Evolutionary conservation across 2,888 invertebrate genomes (phyloP), one percentile per base, ranked within the genome.

Genomic region (Cataglyphis rosenhaueri): DNA sequence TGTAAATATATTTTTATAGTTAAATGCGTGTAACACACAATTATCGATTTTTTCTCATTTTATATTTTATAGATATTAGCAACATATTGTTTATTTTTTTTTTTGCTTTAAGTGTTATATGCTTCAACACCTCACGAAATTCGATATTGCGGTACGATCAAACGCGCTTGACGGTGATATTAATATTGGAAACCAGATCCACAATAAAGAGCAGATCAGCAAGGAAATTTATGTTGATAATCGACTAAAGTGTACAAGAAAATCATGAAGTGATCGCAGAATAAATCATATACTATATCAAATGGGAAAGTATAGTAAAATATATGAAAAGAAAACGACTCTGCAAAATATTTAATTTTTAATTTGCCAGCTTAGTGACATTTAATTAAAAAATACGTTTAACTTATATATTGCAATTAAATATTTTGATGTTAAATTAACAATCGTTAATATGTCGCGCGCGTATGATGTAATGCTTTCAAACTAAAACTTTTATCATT

Each of bases 141-240:
- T 84, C 82, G 79, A 75, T 83, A 81, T 74, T 66, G 66, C 61
- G 78, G 78, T 35, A 66, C 59, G 81, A 82, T 89, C 86, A 83
- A 85, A 86, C 81, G 84, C 84, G 75, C 64, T 65, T 48, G 64
- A 64, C 32, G 74, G 21, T 66, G 78, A 79, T 88, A 89, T 89
- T 89, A 89, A 89, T 89, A 89, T 89, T 86, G 89, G 87, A 87
- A 70, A 75, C 35, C 64, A 84, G 71, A 81, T 84, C 83, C 84
- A 87, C 85, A 82, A 82, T 82, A 83, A 73, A 84, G 84, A 85
- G 66, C 81, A 82, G 75, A 85, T 79, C 61, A 78, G 78, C 74
- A 64, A 75, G 83, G 52, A 74, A 83, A 87, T 87, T 83, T 86
- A 74, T 78, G 79, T 87, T 66, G 81, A 71, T 71, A 81, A 66